Evolutionary conservation across 1,140 invertebrate genomes (phyloP).

Genomic region (Trichoplusia ni): DNA sequence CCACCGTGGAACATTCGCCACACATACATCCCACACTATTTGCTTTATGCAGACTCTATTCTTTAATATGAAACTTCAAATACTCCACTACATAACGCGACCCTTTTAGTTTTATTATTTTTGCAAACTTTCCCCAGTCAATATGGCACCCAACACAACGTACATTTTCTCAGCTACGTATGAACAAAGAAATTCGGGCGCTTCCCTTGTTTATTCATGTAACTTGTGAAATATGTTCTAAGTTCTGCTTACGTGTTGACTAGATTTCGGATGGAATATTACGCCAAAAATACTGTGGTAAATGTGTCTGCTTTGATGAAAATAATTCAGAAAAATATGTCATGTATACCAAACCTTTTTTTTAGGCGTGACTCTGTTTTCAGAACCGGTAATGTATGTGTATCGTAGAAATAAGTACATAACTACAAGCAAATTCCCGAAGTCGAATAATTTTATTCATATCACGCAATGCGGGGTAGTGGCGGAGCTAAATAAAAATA

Average conservation of each 20-base stretch:
- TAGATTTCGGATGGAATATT: neutral
- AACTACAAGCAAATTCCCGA: neutral
- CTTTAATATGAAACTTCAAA: neutral
- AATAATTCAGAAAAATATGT: neutral
- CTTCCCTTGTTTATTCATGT: constrained; percentile 6
- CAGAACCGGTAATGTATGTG: no score
- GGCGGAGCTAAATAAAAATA: constrained; percentile 18
- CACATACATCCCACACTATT: neutral
- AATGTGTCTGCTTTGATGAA: neutral
- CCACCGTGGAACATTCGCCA: constrained; percentile 5
- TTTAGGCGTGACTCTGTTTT: no score
- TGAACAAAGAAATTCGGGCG: neutral
- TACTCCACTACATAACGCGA: neutral
- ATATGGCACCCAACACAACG: neutral
- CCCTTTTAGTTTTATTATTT: constrained; percentile 16
- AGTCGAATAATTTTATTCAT: constrained; percentile 13
- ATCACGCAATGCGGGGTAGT: constrained; percentile 6
- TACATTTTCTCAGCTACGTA: constrained; percentile 6
- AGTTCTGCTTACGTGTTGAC: neutral
- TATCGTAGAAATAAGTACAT: no score
- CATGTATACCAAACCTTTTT: no score
- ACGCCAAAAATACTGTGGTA: neutral
- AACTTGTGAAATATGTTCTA: neutral
- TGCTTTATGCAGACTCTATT: neutral
- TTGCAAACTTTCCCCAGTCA: constrained; percentile 10